These are phyloP conservation scores for Cochlearius cochlearius DNA, from an alignment of 2,113 vertebrate genomes.

Conservation along the genomic window DNA sequence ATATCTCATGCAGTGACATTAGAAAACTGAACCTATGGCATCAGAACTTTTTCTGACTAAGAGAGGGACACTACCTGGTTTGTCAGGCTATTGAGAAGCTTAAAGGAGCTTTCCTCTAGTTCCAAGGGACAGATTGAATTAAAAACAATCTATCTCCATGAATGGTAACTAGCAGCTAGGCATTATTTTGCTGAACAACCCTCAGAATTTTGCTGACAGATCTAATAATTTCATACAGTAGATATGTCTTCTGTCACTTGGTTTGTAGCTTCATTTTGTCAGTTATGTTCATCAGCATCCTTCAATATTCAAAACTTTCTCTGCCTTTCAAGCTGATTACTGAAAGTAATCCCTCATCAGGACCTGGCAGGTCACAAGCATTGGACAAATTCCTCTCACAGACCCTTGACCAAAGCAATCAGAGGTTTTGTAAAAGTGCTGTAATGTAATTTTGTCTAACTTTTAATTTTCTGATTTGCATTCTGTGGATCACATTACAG, in stretches of 20 bases:
- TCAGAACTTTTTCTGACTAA: neutral
- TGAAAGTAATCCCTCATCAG: neutral
- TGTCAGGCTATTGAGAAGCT: neutral
- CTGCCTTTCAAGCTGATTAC: neutral
- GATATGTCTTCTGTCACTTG: neutral
- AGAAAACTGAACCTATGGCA: neutral
- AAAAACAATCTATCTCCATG: neutral
- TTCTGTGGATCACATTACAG: neutral
- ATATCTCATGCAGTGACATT: neutral
- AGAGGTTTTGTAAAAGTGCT: neutral
- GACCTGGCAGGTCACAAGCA: neutral
- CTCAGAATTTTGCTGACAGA: neutral
- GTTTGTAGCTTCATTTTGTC: neutral
- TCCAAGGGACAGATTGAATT: neutral
- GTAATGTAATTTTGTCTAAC: neutral
- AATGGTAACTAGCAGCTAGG: neutral
- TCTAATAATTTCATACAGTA: neutral
- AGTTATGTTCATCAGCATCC: neutral
- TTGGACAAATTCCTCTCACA: neutral
- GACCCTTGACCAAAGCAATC: neutral
- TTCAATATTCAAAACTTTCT: neutral
- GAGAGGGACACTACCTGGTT: neutral
- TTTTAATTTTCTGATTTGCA: neutral
- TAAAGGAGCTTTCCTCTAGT: neutral
- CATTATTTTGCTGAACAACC: neutral